Evolutionary conservation across 1,140 invertebrate species (phyloP).

Genomic region (Trinorchestia longiramus): DNA sequence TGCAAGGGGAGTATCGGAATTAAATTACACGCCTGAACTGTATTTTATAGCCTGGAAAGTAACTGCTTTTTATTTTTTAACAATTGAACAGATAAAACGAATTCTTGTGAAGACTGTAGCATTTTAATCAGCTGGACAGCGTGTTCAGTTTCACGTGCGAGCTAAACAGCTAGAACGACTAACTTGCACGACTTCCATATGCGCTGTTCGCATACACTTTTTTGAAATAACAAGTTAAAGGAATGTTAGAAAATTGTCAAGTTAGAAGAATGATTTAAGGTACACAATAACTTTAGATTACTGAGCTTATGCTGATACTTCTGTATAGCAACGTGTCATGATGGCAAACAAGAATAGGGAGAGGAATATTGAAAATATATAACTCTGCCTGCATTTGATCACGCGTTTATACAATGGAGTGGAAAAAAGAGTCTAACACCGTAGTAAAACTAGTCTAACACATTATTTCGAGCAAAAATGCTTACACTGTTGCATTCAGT

Average conservation of each 20-base stretch:
- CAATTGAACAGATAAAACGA: background rate
- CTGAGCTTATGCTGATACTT: background rate
- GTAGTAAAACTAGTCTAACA: background rate
- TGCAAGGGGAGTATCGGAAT: constrained; percentile 37
- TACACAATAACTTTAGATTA: background rate
- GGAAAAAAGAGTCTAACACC: background rate
- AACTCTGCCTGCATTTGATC: background rate
- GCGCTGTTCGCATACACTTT: background rate
- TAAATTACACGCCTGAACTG: constrained; percentile 42
- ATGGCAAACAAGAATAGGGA: background rate
- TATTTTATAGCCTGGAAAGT: constrained; percentile 14
- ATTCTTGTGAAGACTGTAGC: background rate
- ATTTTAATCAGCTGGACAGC: background rate
- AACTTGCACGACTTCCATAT: background rate
- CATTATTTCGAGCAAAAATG: background rate
- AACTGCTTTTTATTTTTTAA: background rate
- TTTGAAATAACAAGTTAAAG: too few species aligned
- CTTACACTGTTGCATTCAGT: background rate
- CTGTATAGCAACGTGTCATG: background rate
- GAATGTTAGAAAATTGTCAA: too few species aligned
- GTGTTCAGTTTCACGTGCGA: background rate
- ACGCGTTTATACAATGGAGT: background rate
- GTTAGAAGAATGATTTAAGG: background rate
- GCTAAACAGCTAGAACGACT: background rate
- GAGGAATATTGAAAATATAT: too few species aligned